Evolutionary conservation across 53 echinoderm and acorn worm species (phyloP).

Genomic region (Actinopyga echinites): DNA sequence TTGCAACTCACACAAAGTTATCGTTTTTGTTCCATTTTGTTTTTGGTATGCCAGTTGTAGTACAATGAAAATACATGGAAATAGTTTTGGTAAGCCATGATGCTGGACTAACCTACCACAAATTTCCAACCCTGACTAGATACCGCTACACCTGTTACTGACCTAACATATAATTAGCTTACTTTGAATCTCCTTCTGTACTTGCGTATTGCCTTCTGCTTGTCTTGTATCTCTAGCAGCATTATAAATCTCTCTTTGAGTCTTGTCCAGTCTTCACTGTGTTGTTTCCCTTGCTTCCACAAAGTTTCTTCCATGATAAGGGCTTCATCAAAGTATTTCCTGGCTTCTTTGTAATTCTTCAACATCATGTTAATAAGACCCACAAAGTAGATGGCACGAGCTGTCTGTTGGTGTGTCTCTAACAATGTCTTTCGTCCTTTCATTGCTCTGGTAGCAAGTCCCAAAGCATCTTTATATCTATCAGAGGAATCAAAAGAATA

Average conservation of each 20-base stretch:
- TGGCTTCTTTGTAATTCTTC: constrained; percentile 63
- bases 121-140: no score
- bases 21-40: no score
- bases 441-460: constrained; percentile 62
- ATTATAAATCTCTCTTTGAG: constrained; percentile 59
- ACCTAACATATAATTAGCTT: not conserved
- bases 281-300: constrained; percentile 65
- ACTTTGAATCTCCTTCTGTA: constrained; percentile 72
- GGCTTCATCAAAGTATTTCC: constrained; percentile 65
- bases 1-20: no score
- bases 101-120: no score
- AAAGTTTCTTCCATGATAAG: constrained; percentile 78
- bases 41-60: no score
- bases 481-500: not conserved
- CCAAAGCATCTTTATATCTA: constrained; percentile 76
- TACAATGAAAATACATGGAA: no score
- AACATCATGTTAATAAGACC: constrained; percentile 74
- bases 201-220: constrained; percentile 30
- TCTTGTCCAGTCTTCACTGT: constrained; percentile 71
- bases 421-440: constrained; percentile 58
- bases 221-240: constrained; percentile 60
- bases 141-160: not conserved
- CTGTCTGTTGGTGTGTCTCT: constrained; percentile 79
- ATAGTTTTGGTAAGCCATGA: no score
- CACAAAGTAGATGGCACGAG: constrained; percentile 85